Base-by-base conservation (phyloP, 2,797 vertebrate species). In the Notolepis coatsorum region DNA sequence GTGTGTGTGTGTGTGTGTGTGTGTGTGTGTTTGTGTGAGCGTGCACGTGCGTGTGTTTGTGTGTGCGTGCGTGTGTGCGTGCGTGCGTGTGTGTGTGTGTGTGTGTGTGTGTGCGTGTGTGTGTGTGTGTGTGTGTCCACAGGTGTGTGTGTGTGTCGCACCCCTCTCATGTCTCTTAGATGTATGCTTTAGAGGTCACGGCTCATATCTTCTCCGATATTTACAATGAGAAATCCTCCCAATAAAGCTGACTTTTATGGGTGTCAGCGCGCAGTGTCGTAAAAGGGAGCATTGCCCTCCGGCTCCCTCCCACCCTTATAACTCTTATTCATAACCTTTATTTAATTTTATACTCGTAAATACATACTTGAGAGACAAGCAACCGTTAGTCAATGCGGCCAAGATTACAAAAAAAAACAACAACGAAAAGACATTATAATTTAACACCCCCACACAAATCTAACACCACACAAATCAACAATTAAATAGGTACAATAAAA, bases 241-340 rank as follows among this genome's bases (percentile, higher is more conserved):
- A 71, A 69, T 89, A 82, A 89, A 83, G 72, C 45, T 15, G 52
- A 52, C 7, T 79, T 89, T 91, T 84, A 88, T 84, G 78, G 81
- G 75, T 73, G 79, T 84, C 73, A 73, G 68, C 84, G 78, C 66
- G 33, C 81, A 73, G 67, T 57, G 77, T 74, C 74, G 80, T 84
- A 85, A 87, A 89, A 84, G 66, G 74, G 53, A 61, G 81, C 79
- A 80, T 80, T 84, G 83, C 68, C n/a, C 47, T 84, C 74, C 55
- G 72, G 61, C 63, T 41, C 63, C 58, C 71, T 75, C 37, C 57
- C 46, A 65, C 81, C 74, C 57, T 69, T 73, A 60, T 65, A 61
- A 73, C 75, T 81, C 67, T 63, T 65, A 79, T 77, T n/a, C n/a
- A 50, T 3, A 48, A 48, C n/a, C n/a, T n/a, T n/a, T n/a, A n/a